Conservation (phyloP, 2,888 invertebrate genomes). For the Pandemis corylana region DNA sequence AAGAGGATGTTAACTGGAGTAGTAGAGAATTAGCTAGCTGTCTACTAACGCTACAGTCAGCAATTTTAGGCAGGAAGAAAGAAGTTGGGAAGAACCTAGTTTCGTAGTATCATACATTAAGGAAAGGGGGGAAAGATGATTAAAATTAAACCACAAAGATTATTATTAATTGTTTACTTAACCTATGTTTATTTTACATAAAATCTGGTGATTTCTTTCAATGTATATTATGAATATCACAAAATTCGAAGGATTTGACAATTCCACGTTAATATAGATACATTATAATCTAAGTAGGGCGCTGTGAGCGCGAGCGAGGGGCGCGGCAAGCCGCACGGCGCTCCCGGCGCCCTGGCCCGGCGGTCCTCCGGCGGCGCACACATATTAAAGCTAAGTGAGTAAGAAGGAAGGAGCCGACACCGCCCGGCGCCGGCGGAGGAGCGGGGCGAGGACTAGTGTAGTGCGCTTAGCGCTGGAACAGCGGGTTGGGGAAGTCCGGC, state of each 20-base stretch:
- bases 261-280: constrained; percentile 75
- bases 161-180: constrained; percentile 59
- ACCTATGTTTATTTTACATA: constrained; percentile 79
- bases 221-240: constrained; percentile 83
- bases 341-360: constrained; percentile 76
- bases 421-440: constrained; percentile 84
- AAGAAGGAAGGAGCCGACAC: constrained; percentile 78
- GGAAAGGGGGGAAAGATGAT: background rate
- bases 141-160: constrained; percentile 4
- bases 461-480: constrained; percentile 86
- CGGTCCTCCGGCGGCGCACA: constrained; percentile 83
- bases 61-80: too few relatives aligned
- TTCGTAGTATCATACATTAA: background rate
- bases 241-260: constrained; percentile 82
- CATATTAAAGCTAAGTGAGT: constrained; percentile 76
- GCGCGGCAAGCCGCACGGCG: constrained; percentile 60
- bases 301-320: constrained; percentile 76
- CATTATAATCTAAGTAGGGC: constrained; percentile 69
- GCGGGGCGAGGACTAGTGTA: constrained; percentile 77
- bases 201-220: constrained; percentile 78
- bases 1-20: too few relatives aligned
- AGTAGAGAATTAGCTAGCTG: too few relatives aligned
- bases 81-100: background rate
- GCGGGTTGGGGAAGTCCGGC: constrained; percentile 97
- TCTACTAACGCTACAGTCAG: too few relatives aligned